phyloP scores from a whole-genome alignment of 2,113 vertebrate species.

The Podocnemis expansa region DNA sequence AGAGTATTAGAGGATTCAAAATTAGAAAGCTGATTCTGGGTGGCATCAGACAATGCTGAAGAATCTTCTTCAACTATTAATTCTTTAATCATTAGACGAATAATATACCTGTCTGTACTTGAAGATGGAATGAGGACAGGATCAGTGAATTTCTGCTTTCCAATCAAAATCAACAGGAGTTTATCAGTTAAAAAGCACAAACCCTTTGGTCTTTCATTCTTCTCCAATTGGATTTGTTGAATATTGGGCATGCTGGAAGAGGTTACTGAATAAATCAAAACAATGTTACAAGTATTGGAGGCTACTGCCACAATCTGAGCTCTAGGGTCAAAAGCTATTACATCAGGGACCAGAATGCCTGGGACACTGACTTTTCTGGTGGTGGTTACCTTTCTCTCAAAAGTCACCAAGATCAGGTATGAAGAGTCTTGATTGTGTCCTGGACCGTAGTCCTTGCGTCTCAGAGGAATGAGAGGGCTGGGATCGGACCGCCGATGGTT shows the following conservation, averaged over 20 bases:
- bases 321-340: constrained; percentile 86
- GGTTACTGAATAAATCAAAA: constrained; percentile 88
- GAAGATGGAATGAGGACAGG: constrained; percentile 84
- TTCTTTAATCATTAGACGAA: constrained; percentile 83
- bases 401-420: constrained; percentile 88
- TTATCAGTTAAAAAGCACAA: constrained; percentile 88
- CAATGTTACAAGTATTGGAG: constrained; percentile 87
- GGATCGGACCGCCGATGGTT: constrained; percentile 86
- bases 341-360: constrained; percentile 90
- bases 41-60: constrained; percentile 45
- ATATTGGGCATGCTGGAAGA: constrained; percentile 88
- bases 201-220: constrained; percentile 88
- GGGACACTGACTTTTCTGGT: constrained; percentile 91
- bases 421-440: constrained; percentile 87
- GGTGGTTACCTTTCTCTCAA: constrained; percentile 89
- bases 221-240: constrained; percentile 89
- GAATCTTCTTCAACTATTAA: constrained; percentile 78
- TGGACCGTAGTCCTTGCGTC: constrained; percentile 78
- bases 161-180: constrained; percentile 87
- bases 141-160: constrained; percentile 85
- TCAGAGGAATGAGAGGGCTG: constrained; percentile 83
- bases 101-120: constrained; percentile 87
- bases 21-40: constrained; percentile 46
- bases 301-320: constrained; percentile 87
- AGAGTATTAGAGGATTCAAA: constrained; percentile 73